phyloP scores from a whole-genome alignment of 2,888 invertebrate genomes.

The Bhutanitis thaidina region DNA sequence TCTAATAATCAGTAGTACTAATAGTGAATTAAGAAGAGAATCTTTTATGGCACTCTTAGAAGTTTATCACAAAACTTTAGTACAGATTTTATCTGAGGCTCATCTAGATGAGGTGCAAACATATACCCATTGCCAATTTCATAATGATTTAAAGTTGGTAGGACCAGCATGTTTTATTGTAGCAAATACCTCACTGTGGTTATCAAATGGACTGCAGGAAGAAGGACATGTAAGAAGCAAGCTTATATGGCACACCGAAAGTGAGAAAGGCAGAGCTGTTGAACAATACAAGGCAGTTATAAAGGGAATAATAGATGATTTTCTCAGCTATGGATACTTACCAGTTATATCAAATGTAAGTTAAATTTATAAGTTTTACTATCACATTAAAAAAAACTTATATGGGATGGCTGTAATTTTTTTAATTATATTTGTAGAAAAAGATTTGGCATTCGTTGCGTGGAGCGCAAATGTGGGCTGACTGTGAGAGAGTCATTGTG shows the following conservation, averaged over 20 bases:
- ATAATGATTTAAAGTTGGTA: constrained; percentile 50
- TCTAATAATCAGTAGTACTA: constrained; percentile 56
- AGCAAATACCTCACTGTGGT: constrained; percentile 65
- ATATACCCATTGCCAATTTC: constrained; percentile 48
- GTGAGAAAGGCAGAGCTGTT: constrained; percentile 44
- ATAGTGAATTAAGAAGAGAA: constrained; percentile 37
- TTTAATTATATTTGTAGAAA: no score
- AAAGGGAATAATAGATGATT: constrained; percentile 54
- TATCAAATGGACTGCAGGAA: constrained; percentile 58
- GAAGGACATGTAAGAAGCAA: constrained; percentile 68
- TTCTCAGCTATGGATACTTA: constrained; percentile 43
- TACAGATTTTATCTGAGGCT: constrained; percentile 31
- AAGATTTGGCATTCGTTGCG: no score
- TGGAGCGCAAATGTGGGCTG: no score
- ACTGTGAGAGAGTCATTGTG: no score
- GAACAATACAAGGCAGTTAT: constrained; percentile 46
- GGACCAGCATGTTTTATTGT: constrained; percentile 58
- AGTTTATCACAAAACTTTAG: constrained; percentile 49
- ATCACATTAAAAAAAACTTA: no score
- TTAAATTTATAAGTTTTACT: no score
- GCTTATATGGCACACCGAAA: constrained; percentile 35
- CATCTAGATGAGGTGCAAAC: constrained; percentile 34
- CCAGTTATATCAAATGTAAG: neutral
- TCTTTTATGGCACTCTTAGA: constrained; percentile 44
- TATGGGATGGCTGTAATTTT: neutral